A percentile compares a stretch with the other conserved stretches of the same genome.
These are phyloP conservation scores for Callorhinus ursinus DNA, from an alignment of 2,113 vertebrate species.

Conservation along the genomic window DNA sequence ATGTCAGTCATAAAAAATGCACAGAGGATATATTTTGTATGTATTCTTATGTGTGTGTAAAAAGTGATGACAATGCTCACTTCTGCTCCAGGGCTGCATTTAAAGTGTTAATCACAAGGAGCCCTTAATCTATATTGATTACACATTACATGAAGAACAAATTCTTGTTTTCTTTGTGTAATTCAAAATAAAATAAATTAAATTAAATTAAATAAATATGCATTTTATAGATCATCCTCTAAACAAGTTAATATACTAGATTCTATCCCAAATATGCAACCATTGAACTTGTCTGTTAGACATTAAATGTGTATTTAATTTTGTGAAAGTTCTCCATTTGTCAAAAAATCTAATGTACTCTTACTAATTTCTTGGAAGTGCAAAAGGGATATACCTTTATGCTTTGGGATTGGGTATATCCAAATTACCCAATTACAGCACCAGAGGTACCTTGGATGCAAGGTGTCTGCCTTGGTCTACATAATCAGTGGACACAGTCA, in stretches of 20 bases:
- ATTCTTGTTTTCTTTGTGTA: neutral
- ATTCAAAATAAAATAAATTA: neutral
- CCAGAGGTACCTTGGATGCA: neutral
- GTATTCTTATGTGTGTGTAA: neutral
- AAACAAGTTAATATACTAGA: neutral
- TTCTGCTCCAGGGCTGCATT: neutral
- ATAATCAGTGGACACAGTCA: neutral
- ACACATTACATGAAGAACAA: neutral
- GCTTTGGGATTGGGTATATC: neutral
- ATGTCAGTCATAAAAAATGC: neutral
- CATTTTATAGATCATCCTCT: neutral
- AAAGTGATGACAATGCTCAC: neutral
- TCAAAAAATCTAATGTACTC: neutral
- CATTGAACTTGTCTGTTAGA: neutral
- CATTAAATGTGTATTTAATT: neutral
- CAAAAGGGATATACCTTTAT: neutral
- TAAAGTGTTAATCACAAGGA: neutral
- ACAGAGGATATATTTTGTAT: neutral
- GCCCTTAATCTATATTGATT: neutral
- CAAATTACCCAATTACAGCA: neutral
- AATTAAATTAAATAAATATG: neutral
- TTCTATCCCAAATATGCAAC: constrained; percentile 14
- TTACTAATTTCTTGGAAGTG: neutral
- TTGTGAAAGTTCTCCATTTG: neutral
- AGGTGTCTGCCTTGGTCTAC: neutral